Evolutionary conservation across 2,113 vertebrate species (phyloP).

Genomic region (Notothenia rossii): DNA sequence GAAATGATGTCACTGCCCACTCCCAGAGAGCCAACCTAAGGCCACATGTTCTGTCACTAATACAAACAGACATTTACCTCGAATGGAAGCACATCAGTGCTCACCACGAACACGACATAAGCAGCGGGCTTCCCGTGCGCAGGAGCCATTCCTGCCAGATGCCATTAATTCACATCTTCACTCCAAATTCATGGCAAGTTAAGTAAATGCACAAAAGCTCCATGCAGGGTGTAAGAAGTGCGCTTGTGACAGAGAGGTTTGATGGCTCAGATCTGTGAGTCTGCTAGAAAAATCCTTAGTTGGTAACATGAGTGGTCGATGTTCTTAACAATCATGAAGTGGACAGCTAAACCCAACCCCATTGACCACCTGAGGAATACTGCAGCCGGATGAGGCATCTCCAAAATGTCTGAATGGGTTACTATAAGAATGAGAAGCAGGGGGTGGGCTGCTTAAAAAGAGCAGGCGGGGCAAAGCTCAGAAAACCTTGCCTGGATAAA

Average conservation of each 20-base stretch:
- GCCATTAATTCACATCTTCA: conserved; percentile 59
- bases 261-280: conserved; percentile 15
- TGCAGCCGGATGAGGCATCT: conserved; percentile 19
- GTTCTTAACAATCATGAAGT: conserved; percentile 13
- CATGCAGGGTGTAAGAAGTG: conserved; percentile 6
- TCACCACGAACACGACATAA: conserved; percentile 37
- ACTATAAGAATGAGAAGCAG: conserved; percentile 9
- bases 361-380: conserved; percentile 22
- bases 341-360: conserved; percentile 14
- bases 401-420: conserved; percentile 9
- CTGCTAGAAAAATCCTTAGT: conserved; percentile 5
- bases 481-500: conserved; percentile 31
- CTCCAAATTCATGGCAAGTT: conserved; percentile 41
- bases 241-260: conserved; percentile 15
- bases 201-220: conserved; percentile 30
- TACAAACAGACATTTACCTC: conserved; percentile 50
- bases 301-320: conserved; percentile 21
- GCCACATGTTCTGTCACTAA: conserved; percentile 35
- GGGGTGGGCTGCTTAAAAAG: background rate
- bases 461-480: background rate
- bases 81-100: conserved; percentile 30
- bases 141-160: conserved; percentile 69
- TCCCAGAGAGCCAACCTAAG: conserved; percentile 42
- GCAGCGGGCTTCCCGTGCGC: conserved; percentile 44
- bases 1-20: conserved; percentile 51